Base-by-base conservation (phyloP, 2,797 vertebrate species). In the Propithecus perrieri region DNA sequence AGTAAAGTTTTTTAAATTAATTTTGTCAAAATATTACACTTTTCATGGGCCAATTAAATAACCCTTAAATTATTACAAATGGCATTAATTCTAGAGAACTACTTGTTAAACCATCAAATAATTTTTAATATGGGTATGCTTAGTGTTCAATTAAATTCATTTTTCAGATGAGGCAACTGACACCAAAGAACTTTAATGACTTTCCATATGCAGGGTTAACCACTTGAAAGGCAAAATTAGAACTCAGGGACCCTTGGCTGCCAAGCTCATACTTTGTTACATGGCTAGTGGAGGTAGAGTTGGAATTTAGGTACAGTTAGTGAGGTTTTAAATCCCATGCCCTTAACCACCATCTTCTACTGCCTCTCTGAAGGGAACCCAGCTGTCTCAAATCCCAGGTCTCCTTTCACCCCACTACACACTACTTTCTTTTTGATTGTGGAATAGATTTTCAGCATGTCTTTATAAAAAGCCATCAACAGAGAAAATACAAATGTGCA, bases 1-100 rank as follows among this genome's bases (percentile, higher is more conserved):
- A 61, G 81, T 92, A 65, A 90, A 81, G 46, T 72, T 65, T 85
- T 88, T 88, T 69, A 69, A 96, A 95, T 76, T 92, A 79, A 61
- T 41, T 87, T 97, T 94, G 46, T 67, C 6, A 92, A 93, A 78
- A 91, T 33, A 59, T 75, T 20, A n/a, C 10, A 26, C 67, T 53
- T 84, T 92, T 69, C 72, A 41, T 50, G 13, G 6, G 20, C 1
- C 10, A 78, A 38, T 69, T 86, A 53, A 79, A 80, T 50, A 91
- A 50, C 6, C 33, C 76, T 85, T 85, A 81, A 79, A 18, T 46
- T 61, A 80, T 61, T 94, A 28, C 1, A 92, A 69, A 20, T 59
- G 17, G 57, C 48, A 84, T 85, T 76, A 55, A 74, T 86, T 86
- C 30, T 89, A 78, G 67, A 85, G 35, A 90, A 71, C 8, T 50